Conservation (phyloP, 2,113 vertebrate genomes). For the Dunckerocampus dactyliophorus region DNA sequence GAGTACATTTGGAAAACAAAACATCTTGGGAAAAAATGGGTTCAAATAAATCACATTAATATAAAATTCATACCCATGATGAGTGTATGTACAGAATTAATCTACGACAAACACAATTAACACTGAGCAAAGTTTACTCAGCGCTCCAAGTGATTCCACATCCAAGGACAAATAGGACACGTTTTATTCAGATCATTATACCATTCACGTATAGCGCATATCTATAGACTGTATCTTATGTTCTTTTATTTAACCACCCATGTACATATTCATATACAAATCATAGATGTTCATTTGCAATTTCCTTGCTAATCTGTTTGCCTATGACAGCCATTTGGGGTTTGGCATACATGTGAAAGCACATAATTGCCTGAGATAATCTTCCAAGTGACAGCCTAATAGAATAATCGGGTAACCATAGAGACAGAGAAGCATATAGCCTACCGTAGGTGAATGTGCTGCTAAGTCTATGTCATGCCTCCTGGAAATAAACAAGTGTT, state of each 20-base stretch:
- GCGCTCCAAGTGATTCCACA: conserved; percentile 18
- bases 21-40: too few relatives aligned
- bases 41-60: too few relatives aligned
- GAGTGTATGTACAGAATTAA: too few relatives aligned
- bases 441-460: conserved; percentile 23
- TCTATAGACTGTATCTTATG: background rate
- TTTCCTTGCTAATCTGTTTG: conserved; percentile 35
- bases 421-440: too few relatives aligned
- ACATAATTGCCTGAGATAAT: conserved; percentile 28
- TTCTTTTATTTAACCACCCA: background rate
- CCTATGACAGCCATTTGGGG: conserved; percentile 6
- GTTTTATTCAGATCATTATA: background rate
- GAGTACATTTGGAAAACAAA: too few relatives aligned
- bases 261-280: background rate
- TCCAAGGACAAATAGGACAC: conserved; percentile 9
- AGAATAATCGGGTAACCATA: conserved; percentile 43
- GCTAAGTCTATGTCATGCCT: background rate
- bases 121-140: conserved; percentile 28
- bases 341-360: conserved; percentile 18
- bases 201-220: background rate
- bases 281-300: conserved; percentile 16
- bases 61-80: too few relatives aligned
- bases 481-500: background rate
- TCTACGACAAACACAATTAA: conserved; percentile 48
- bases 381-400: conserved; percentile 32